These are phyloP conservation scores for Takifugu rubripes DNA, from an alignment of 2,797 vertebrate species.

Conservation along the genomic window DNA sequence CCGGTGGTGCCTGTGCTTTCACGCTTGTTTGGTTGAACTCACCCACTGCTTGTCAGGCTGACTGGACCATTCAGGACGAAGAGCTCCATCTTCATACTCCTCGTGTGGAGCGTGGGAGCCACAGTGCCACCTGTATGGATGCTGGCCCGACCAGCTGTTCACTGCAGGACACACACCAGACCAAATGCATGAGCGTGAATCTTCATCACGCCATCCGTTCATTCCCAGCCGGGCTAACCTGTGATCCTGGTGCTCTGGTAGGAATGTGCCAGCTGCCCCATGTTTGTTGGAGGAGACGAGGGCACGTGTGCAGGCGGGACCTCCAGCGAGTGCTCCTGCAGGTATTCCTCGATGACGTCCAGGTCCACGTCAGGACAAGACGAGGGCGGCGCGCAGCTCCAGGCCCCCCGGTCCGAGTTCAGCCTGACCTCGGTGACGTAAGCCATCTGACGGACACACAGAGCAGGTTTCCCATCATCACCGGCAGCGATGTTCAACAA, in stretches of 20 bases:
- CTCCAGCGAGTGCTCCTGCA: conserved; percentile 77
- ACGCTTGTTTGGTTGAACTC: conserved; percentile 30
- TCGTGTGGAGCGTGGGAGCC: conserved; percentile 41
- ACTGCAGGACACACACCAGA: conserved; percentile 45
- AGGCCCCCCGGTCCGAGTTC: conserved; percentile 35
- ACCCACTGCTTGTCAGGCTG: conserved; percentile 66
- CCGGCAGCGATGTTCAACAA: background rate
- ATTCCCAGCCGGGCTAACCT: conserved; percentile 44
- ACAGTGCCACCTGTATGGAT: conserved; percentile 73
- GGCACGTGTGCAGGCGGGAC: conserved; percentile 52
- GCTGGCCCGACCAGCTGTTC: conserved; percentile 73
- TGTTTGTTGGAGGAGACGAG: conserved; percentile 30
- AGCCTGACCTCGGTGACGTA: conserved; percentile 63
- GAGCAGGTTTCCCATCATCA: conserved; percentile 2
- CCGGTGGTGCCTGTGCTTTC: too few species aligned
- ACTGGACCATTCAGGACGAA: conserved; percentile 49
- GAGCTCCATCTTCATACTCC: conserved; percentile 50
- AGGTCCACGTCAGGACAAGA: conserved; percentile 73
- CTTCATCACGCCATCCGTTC: background rate
- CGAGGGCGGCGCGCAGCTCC: conserved; percentile 43
- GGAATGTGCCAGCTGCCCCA: conserved; percentile 43
- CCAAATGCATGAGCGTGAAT: background rate
- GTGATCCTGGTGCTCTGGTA: conserved; percentile 54
- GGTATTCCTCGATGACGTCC: conserved; percentile 81
- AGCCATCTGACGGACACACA: conserved; percentile 58